phyloP scores from a whole-genome alignment of 2,888 invertebrate species.

The Lasius fuliginosus region DNA sequence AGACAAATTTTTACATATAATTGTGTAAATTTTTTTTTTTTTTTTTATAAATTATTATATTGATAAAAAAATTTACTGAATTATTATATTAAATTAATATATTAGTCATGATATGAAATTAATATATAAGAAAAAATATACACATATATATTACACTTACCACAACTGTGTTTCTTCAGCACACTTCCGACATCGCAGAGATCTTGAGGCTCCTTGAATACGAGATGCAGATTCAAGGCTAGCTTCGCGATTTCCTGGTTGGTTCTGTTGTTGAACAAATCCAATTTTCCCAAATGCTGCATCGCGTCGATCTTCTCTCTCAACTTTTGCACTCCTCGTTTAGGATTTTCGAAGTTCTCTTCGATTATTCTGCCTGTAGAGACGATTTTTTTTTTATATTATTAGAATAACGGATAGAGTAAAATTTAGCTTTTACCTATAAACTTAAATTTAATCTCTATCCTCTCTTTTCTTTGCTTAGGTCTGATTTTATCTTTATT shows the following conservation, averaged over 20 bases:
- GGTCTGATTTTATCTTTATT: slow-evolving; percentile 56
- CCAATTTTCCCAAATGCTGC: slow-evolving; percentile 74
- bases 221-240: slow-evolving; percentile 77
- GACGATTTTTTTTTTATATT: not conserved
- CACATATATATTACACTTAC: slow-evolving; percentile 81
- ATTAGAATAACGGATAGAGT: not conserved
- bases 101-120: not conserved
- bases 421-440: slow-evolving; percentile 72
- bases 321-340: slow-evolving; percentile 76
- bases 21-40: not conserved
- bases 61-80: not conserved
- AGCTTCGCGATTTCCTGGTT: slow-evolving; percentile 79
- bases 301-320: slow-evolving; percentile 76
- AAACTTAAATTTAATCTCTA: slow-evolving; percentile 81
- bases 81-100: not conserved
- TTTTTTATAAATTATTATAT: not conserved
- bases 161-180: slow-evolving; percentile 87
- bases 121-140: not conserved
- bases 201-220: slow-evolving; percentile 76
- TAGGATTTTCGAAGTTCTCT: slow-evolving; percentile 78
- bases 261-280: slow-evolving; percentile 77
- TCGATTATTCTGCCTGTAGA: slow-evolving; percentile 80
- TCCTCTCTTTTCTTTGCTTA: slow-evolving; percentile 73
- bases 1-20: not conserved
- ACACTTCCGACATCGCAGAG: slow-evolving; percentile 88